Evolutionary conservation across 2,888 invertebrate genomes (phyloP).

Genomic region (Noctua comes): DNA sequence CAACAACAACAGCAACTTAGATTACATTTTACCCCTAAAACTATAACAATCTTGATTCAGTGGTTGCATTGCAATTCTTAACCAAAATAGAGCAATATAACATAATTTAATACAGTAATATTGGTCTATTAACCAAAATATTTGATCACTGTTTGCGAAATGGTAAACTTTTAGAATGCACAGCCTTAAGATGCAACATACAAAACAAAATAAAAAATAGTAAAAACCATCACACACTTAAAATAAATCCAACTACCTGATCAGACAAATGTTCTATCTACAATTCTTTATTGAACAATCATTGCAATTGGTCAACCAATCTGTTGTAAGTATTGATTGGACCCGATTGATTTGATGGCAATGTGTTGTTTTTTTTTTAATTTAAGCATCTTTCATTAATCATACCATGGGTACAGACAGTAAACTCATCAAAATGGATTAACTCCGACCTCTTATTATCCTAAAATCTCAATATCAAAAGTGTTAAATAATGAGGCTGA

Average conservation of each 20-base stretch:
- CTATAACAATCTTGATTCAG: background rate
- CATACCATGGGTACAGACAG: background rate
- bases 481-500: background rate
- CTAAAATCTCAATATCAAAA: background rate
- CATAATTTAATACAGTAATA: background rate
- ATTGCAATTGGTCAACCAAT: slow-evolving; percentile 29
- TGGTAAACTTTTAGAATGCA: too few species aligned
- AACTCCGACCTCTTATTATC: background rate
- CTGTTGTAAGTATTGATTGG: background rate
- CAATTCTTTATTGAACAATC: slow-evolving; percentile 8
- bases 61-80: background rate
- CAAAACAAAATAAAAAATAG: background rate
- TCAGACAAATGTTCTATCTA: background rate
- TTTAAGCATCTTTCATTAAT: background rate
- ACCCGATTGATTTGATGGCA: slow-evolving; percentile 8
- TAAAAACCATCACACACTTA: background rate
- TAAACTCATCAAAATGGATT: background rate
- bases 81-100: background rate
- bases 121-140: background rate
- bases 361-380: background rate
- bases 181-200: background rate
- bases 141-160: too few species aligned
- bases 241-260: background rate
- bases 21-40: background rate
- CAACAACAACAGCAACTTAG: background rate